Percentiles rank a stretch among this genome's conserved stretches.
These are phyloP conservation scores for Peromyscus attwateri DNA, from an alignment of 2,797 vertebrate species.

Conservation along the genomic window DNA sequence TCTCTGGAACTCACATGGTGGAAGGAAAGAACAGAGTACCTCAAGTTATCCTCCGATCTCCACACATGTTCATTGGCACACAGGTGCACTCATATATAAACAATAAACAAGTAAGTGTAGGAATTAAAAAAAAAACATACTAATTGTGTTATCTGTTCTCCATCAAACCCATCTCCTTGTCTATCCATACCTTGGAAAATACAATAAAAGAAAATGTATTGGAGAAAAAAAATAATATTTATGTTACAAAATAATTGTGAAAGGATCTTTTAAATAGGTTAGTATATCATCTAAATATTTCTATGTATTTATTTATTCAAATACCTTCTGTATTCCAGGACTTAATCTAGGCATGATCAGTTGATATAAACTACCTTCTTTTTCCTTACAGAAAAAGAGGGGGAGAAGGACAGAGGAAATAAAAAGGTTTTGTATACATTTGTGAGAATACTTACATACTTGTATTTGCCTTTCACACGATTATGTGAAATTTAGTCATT, in stretches of 20 bases:
- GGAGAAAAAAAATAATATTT: not conserved
- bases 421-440: not conserved
- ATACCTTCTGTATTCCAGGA: not conserved
- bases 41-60: not conserved
- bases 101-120: not conserved
- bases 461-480: not conserved
- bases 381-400: not conserved
- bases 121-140: not conserved
- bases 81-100: not conserved
- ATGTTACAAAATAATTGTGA: slow-evolving; percentile 7
- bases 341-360: not conserved
- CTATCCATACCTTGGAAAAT: not conserved
- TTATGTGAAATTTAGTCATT: not conserved
- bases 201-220: not conserved
- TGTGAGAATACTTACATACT: not conserved
- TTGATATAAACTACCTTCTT: not conserved
- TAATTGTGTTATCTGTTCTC: not conserved
- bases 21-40: not conserved
- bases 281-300: not conserved
- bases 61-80: not conserved
- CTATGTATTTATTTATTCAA: slow-evolving; percentile 27
- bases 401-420: not conserved
- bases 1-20: not conserved
- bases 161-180: not conserved
- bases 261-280: slow-evolving; percentile 46